Base-by-base conservation (phyloP, 2,888 invertebrate genomes). In the Agrotis segetum region DNA sequence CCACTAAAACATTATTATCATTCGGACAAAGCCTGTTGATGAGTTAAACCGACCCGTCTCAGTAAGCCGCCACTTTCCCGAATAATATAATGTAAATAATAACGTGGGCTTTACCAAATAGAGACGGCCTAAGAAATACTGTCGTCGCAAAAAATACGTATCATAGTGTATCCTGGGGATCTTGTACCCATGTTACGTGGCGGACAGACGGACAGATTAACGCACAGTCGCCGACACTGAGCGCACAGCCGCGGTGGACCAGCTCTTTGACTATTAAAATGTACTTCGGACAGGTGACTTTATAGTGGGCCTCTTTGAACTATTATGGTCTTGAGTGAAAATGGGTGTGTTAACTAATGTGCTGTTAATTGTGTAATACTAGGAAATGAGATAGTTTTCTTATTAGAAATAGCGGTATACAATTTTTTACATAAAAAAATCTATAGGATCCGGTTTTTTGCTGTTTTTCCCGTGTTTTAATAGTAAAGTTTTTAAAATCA, bases 161-260 rank as follows among this genome's bases (percentile, higher is more conserved):
- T 80, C 83, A 85, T 85, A 85, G 80, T 82, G 80, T 77, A 84
- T 81, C 71, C 81, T 61, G 50, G 74, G 82, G 80, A 79, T 71
- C 74, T 73, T 24, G 74, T 74, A 88, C 88, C 88, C 90, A 85
- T 87, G 87, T 88, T 84, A 83, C 76, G 69, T 68, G 75, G 88
- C 83, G 77, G 89, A 89, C 90, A 87, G 89, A 87, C 89, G 86
- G 92, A 92, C 91, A 90, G 92, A 92, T 91, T 92, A 92, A 89
- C 89, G 85, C 79, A 83, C 84, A 77, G 61, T 53, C 63, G 80
- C 85, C 82, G 86, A 88, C 88, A 88, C 86, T 88, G 87, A 88
- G 85, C 40, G 40, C 40, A 11, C 40, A 69, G 52, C 55, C 76
- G 73, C 73, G 73, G 67, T 67, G 40, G 49, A 61, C 65, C 77